phyloP scores from a whole-genome alignment of 2,113 vertebrate species.

The Rhinolophus ferrumequinum region DNA sequence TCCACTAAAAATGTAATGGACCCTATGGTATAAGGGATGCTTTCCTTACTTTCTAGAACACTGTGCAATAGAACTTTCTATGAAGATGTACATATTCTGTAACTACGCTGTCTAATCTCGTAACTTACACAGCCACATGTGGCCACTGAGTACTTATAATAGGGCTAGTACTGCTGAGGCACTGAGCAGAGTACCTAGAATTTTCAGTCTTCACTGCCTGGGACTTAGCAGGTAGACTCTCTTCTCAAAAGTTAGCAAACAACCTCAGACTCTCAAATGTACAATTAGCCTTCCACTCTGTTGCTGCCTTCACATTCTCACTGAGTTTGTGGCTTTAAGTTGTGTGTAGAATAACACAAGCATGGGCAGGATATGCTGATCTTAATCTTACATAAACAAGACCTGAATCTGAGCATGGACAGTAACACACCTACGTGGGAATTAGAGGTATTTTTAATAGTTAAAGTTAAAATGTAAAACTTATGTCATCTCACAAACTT shows the following conservation, averaged over 20 bases:
- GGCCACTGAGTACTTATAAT: rapidly evolving
- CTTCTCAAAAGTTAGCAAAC: neutral
- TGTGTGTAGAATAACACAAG: rapidly evolving
- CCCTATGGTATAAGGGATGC: too few relatives aligned
- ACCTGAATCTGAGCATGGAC: neutral
- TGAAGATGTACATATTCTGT: neutral
- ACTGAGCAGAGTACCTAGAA: neutral
- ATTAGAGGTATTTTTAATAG: neutral
- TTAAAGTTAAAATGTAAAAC: neutral
- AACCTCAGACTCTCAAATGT: neutral
- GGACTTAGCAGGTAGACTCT: neutral
- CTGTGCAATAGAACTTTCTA: neutral
- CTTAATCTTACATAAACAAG: neutral
- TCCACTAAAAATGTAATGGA: neutral
- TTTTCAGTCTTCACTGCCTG: neutral
- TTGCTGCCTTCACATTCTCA: neutral
- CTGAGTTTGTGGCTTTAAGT: neutral
- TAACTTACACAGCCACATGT: rapidly evolving
- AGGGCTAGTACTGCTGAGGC: neutral
- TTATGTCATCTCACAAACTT: neutral
- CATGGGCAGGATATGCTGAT: neutral
- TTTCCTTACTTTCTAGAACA: neutral
- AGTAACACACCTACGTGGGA: neutral
- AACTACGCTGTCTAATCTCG: neutral
- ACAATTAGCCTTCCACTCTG: neutral